Conservation (phyloP, 2,113 vertebrate genomes). For the Petrocephalus microphthalmus region DNA sequence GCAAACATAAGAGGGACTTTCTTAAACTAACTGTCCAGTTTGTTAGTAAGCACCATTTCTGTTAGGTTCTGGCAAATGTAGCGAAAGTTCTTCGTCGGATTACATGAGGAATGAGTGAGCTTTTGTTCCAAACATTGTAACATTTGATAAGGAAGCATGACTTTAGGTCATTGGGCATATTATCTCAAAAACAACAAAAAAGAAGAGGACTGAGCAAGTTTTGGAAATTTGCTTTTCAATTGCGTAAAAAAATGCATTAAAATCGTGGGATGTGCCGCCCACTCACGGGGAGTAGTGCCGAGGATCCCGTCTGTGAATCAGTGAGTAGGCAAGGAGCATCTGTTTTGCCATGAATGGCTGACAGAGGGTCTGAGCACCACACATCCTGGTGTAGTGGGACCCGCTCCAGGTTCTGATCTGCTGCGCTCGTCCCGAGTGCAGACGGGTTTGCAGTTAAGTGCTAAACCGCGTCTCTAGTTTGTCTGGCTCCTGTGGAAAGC, state of each 20-base stretch:
- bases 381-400: slow-evolving; percentile 5
- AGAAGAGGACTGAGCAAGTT: not conserved
- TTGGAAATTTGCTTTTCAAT: not conserved
- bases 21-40: not conserved
- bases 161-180: not conserved
- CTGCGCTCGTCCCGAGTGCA: slow-evolving; percentile 30
- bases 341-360: not conserved
- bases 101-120: not conserved
- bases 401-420: slow-evolving; percentile 26
- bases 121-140: not conserved
- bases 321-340: not conserved
- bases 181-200: not conserved
- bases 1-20: not conserved
- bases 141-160: not conserved
- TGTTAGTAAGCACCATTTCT: not conserved
- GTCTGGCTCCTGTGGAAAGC: slow-evolving; percentile 27
- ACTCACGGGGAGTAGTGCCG: not conserved
- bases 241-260: no score
- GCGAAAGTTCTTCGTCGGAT: not conserved
- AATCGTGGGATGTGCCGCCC: not conserved
- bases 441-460: slow-evolving; percentile 51
- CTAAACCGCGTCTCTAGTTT: slow-evolving; percentile 33
- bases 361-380: slow-evolving; percentile 33
- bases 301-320: not conserved
- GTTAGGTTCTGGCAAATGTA: not conserved